Evolutionary conservation across 1,140 invertebrate genomes (phyloP), one percentile per base, ranked within the genome.

Genomic region (Liolophura sinensis): DNA sequence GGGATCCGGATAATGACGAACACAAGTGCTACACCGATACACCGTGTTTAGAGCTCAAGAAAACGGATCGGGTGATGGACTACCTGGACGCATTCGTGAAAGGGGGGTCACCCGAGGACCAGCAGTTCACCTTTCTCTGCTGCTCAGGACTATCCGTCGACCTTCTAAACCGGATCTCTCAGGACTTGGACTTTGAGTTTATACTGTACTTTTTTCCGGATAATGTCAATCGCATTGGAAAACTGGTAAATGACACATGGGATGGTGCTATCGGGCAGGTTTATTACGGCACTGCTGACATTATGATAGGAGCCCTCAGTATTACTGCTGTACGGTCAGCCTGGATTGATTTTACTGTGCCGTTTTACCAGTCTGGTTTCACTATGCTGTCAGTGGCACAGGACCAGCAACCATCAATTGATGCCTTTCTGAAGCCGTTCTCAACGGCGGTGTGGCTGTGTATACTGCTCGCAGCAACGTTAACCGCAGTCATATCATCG

Each of bases 121-220:
- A 67, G 55, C 54, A 64, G 9, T 87, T 87, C 71, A 77, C 81
- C 16, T 70, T 92, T 1, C 89, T 90, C 71, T 97, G 95, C 77
- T 96, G 94, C 80, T 93, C 93, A 62, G 94, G 94, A n/a, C 86
- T 95, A 31, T 89, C 92, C 12, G 93, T 96, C 87, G 93, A 96
- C 79, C 83, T 96, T 18, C 84, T 96, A 68, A 88, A 91, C 75
- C 90, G 92, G 73, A 88, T 96, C 55, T 90, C 92, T 5, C 87
- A 90, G 70, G 93, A 96, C 81, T 82, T 96, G 49, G 89, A 92
- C 75, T 96, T 96, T 79, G 90, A 93, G 75, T 94, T 93, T 81
- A 89, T 93, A 73, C 84, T 96, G 25, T 96, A 95, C 81, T 89
- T 96, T 46, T 91, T 92, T 6, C 88, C 90, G 49, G 92, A 95